These are phyloP conservation scores for Noctua comes DNA, from an alignment of 2,888 invertebrate species.

Conservation along the genomic window DNA sequence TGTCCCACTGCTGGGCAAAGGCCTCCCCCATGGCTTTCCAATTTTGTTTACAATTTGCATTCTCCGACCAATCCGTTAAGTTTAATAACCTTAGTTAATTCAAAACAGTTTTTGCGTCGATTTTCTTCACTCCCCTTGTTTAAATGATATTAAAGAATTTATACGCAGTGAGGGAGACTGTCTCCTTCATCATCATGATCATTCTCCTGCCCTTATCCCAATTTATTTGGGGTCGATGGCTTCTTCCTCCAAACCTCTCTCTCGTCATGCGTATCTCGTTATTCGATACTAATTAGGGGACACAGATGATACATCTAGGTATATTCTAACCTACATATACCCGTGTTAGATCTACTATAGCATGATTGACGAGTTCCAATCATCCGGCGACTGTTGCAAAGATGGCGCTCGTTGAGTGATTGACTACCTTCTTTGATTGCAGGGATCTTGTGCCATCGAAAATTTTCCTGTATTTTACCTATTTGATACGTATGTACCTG, in stretches of 20 bases:
- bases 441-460: neutral
- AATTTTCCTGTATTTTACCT: neutral
- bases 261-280: neutral
- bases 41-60: too few species aligned
- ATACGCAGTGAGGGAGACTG: neutral
- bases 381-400: conserved; percentile 14
- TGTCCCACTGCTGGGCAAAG: too few species aligned
- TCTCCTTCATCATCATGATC: neutral
- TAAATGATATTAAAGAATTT: too few species aligned
- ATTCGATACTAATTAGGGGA: neutral
- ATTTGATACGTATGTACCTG: neutral
- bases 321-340: neutral
- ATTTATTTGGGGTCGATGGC: neutral
- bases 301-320: neutral
- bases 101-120: neutral
- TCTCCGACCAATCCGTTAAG: too few species aligned
- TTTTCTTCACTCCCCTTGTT: neutral
- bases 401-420: conserved; percentile 42
- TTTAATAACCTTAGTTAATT: neutral
- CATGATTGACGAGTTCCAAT: conserved; percentile 51
- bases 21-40: too few species aligned
- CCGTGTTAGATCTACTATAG: neutral
- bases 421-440: conserved; percentile 6
- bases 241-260: neutral
- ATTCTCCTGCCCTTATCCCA: neutral